Evolutionary conservation across 2,888 invertebrate genomes (phyloP).

Genomic region (Agrochola litura): DNA sequence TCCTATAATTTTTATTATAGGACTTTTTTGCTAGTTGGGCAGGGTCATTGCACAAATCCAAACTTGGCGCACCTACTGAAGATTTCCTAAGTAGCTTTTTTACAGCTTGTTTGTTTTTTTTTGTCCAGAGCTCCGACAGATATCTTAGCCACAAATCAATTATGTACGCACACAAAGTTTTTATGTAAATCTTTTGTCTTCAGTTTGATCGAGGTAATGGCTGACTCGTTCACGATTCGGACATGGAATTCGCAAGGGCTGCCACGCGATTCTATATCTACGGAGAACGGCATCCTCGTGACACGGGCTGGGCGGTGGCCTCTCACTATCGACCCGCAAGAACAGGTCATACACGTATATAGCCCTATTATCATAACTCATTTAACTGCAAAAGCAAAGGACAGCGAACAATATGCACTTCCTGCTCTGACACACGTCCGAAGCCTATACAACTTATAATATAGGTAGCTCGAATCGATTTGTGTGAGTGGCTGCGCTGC

Average conservation of each 20-base stretch:
- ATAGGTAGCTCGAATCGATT: neutral
- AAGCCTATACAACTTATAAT: neutral
- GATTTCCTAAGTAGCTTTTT: neutral
- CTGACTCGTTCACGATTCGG: constrained; percentile 96
- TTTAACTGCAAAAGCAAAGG: neutral
- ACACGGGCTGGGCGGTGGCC: constrained; percentile 96
- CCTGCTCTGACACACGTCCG: neutral
- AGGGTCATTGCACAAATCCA: neutral
- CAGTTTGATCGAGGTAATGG: constrained; percentile 93
- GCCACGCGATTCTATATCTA: constrained; percentile 96
- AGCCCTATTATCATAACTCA: neutral
- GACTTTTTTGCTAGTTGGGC: too few relatives aligned
- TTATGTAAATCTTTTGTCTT: constrained; percentile 70
- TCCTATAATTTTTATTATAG: too few relatives aligned
- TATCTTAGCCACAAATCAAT: neutral
- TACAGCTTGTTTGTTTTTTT: neutral
- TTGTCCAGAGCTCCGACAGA: neutral
- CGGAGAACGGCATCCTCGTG: constrained; percentile 98
- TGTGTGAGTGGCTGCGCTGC: constrained; percentile 2
- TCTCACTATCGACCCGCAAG: constrained; percentile 98
- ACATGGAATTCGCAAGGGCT: constrained; percentile 97
- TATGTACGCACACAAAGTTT: neutral
- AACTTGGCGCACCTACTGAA: neutral
- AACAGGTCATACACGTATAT: constrained; percentile 91
- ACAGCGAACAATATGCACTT: constrained; percentile 8